phyloP scores from a whole-genome alignment of 2,797 vertebrate genomes.

The Labroides dimidiatus region DNA sequence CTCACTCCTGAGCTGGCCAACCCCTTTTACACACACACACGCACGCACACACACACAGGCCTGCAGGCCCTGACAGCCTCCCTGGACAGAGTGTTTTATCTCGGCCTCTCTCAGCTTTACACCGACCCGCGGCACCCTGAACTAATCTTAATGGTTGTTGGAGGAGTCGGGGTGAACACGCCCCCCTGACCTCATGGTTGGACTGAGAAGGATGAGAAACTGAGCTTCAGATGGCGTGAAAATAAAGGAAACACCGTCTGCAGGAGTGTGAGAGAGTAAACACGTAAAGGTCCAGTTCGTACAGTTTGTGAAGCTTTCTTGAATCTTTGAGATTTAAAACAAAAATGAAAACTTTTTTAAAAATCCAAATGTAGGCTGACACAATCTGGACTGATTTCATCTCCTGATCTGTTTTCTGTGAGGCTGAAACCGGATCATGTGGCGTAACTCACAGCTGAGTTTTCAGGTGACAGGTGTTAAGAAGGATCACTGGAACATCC shows the following conservation, averaged over 20 bases:
- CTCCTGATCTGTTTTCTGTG: background rate
- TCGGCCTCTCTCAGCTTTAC: constrained; percentile 68
- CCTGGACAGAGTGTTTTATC: constrained; percentile 68
- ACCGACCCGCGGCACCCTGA: constrained; percentile 71
- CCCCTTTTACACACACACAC: constrained; percentile 58
- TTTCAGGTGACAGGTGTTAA: constrained; percentile 40
- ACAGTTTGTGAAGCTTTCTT: too few relatives aligned
- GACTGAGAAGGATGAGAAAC: constrained; percentile 35
- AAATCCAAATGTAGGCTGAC: background rate
- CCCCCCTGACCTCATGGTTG: constrained; percentile 57
- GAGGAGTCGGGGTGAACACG: constrained; percentile 65
- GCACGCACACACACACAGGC: constrained; percentile 55
- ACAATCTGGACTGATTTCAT: background rate
- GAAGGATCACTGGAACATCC: constrained; percentile 52
- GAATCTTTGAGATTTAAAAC: background rate
- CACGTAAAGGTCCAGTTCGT: too few relatives aligned
- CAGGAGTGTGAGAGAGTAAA: background rate
- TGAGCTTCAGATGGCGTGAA: background rate
- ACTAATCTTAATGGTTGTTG: constrained; percentile 77
- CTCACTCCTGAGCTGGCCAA: constrained; percentile 56
- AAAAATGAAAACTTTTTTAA: background rate
- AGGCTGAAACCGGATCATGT: constrained; percentile 20
- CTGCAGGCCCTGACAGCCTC: constrained; percentile 55
- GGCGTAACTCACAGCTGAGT: constrained; percentile 37
- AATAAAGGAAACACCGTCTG: background rate